Base-by-base conservation (phyloP, 1,140 invertebrate genomes). In the Halesus radiatus region DNA sequence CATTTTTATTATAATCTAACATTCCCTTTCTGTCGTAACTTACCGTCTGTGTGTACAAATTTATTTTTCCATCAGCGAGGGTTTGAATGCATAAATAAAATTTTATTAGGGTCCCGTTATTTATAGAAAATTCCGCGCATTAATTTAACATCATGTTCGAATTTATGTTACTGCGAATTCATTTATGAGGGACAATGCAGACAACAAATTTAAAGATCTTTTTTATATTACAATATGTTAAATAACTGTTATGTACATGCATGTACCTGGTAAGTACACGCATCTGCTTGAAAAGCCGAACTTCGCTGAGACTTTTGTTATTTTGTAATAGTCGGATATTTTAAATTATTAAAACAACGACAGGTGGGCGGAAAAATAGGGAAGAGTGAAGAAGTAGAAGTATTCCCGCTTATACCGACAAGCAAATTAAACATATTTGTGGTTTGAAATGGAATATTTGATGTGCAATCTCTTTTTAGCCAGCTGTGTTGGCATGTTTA, bases 61-160 rank as follows among this genome's bases (percentile, higher is more conserved):
- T 70, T 70, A 45, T 70, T 70, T 70, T 70, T 70, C 66, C 66
- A 70, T 70, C 66, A 70, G 37, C 66, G 18, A 70, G 66, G 37
- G 66, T 50, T 70, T 70, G 66, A 70, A 70, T 70, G 66, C 66
- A 70, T 70, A 70, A 70, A 70, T 70, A 70, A 70, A 70, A 50
- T 70, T 70, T 70, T 70, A 70, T 70, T 70, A 70, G 66, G 66
- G 66, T 70, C n/a, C 20, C 37, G 66, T 70, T 70, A 70, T 70
- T 70, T 37, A 70, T 70, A 70, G 66, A 70, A 68, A 70, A 70
- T 70, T 70, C 37, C 66, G 22, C 29, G 66, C 66, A 70, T 70
- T 70, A 70, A 70, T 70, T 45, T 70, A 22, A 37, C 66, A 70
- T 70, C 66, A 70, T 70, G 66, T 70, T 10, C 29, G 66, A 70